A percentile compares a stretch with the other conserved stretches of the same genome.
Conservation (phyloP, 2,797 vertebrate genomes). For the Craterocephalus amniculus region DNA sequence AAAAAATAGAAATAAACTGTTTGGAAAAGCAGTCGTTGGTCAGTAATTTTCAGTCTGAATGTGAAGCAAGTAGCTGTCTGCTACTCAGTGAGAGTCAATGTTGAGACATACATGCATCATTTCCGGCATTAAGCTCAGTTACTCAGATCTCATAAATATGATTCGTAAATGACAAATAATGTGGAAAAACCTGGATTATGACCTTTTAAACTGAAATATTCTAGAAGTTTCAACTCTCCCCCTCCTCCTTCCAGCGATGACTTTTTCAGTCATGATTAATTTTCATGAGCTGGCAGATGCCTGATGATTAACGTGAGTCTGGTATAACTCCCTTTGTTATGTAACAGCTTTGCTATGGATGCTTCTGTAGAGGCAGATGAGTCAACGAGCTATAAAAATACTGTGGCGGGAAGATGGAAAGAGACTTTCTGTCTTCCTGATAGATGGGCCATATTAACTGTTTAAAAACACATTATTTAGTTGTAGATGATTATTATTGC, state of each 20-base stretch:
- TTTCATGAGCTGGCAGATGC: neutral
- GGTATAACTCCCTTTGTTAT: neutral
- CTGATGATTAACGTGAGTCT: neutral
- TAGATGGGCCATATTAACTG: neutral
- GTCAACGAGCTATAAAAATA: slow-evolving; percentile 2
- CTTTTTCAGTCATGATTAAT: slow-evolving; percentile 1
- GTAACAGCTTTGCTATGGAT: neutral
- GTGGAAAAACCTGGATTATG: no score
- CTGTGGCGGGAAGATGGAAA: slow-evolving; percentile 5
- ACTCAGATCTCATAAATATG: neutral
- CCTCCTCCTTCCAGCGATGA: no score
- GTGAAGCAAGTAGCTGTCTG: no score
- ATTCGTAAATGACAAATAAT: no score
- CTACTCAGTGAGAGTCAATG: no score
- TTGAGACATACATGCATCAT: neutral
- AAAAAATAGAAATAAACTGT: slow-evolving; percentile 39
- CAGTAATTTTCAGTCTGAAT: neutral
- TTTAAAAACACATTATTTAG: neutral
- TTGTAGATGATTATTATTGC: neutral
- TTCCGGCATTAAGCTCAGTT: neutral
- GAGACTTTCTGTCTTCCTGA: neutral
- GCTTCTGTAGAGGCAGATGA: slow-evolving; percentile 10
- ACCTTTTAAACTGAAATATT: no score
- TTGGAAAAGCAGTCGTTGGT: slow-evolving; percentile 7
- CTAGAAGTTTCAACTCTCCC: neutral